These are phyloP conservation scores for Zoanthus gigantus DNA, from an alignment of 92 coral and sea anemone genomes.

Conservation along the genomic window DNA sequence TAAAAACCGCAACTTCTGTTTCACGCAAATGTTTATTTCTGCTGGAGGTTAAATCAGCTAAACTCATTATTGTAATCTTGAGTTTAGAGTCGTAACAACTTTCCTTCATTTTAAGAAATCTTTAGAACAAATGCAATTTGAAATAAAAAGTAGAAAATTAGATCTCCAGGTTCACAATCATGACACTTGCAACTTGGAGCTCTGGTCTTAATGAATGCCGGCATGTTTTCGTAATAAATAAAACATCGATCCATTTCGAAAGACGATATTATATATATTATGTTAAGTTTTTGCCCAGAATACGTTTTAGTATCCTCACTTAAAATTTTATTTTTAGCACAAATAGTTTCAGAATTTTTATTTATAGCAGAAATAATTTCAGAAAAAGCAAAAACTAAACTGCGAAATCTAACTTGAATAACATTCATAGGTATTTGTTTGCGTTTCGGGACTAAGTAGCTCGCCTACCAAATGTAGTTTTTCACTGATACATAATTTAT, in stretches of 20 bases:
- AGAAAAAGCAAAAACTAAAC: neutral
- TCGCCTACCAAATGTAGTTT: slow-evolving; percentile 6
- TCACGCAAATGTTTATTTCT: slow-evolving; percentile 21
- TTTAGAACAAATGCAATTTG: neutral
- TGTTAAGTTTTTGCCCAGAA: too few relatives aligned
- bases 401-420: neutral
- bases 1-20: slow-evolving; percentile 31
- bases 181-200: neutral
- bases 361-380: neutral
- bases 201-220: neutral
- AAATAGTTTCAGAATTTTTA: neutral
- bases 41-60: slow-evolving; percentile 21
- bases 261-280: neutral
- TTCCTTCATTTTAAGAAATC: neutral
- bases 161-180: neutral
- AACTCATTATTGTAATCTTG: neutral
- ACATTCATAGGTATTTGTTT: neutral
- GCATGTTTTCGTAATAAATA: neutral
- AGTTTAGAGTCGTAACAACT: neutral
- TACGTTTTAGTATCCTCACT: neutral
- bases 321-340: neutral
- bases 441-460: neutral
- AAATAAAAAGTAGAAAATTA: neutral
- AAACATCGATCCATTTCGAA: neutral
- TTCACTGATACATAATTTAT: slow-evolving; percentile 23